Percentiles rank a stretch among this genome's conserved stretches.
These are phyloP conservation scores for Telmatochromis bifrenatus DNA, from an alignment of 2,113 vertebrate genomes.

Conservation along the genomic window DNA sequence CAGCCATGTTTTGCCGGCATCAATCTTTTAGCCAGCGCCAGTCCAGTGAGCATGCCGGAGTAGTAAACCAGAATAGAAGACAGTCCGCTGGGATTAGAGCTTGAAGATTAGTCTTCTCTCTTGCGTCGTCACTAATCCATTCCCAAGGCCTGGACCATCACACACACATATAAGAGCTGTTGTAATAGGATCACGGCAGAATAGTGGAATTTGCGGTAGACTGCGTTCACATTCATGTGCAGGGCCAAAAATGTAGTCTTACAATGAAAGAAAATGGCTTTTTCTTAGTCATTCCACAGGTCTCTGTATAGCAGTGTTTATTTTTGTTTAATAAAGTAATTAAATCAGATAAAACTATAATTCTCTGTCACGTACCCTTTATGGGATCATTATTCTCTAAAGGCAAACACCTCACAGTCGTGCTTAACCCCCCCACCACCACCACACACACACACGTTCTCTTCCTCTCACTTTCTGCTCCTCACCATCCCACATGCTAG, in stretches of 20 bases:
- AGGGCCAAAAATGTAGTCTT: background rate
- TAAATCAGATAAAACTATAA: background rate
- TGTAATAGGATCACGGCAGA: slow-evolving; percentile 60
- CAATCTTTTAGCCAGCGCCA: slow-evolving; percentile 4
- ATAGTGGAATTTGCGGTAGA: slow-evolving; percentile 23
- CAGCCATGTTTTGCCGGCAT: background rate
- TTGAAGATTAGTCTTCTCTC: slow-evolving; percentile 55
- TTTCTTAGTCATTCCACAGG: background rate
- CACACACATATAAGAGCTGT: background rate
- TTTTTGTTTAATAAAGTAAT: background rate
- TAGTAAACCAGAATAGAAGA: background rate
- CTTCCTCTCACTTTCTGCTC: slow-evolving; percentile 3
- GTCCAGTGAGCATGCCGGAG: background rate
- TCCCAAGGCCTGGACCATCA: background rate
- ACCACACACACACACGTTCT: background rate
- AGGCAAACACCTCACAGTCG: background rate
- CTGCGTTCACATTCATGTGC: background rate
- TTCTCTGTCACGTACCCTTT: background rate
- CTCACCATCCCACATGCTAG: slow-evolving; percentile 5
- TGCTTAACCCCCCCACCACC: background rate
- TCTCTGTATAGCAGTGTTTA: background rate
- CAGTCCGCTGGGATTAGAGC: slow-evolving; percentile 37
- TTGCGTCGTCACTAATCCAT: slow-evolving; percentile 55
- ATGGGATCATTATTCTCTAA: background rate
- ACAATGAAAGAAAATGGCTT: background rate